Evolutionary conservation across 2,888 invertebrate genomes (phyloP).

Genomic region (Tinea pellionella): DNA sequence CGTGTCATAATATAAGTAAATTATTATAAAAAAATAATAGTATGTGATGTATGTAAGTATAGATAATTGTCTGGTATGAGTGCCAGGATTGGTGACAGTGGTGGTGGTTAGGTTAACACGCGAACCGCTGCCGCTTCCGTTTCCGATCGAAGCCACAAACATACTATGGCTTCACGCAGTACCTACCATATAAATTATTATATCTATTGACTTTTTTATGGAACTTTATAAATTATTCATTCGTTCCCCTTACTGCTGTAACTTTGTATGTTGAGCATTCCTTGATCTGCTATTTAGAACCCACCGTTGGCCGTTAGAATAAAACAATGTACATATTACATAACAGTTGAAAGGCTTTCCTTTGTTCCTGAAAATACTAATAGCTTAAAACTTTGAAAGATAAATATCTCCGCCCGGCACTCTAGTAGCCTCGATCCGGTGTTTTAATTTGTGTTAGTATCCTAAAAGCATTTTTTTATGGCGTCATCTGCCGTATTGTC

Average conservation of each 20-base stretch:
- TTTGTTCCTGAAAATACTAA: not conserved
- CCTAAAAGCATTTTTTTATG: slow-evolving; percentile 6
- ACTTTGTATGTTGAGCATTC: no score
- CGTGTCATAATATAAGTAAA: no score
- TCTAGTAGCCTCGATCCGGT: not conserved
- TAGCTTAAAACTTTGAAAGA: not conserved
- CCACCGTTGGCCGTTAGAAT: no score
- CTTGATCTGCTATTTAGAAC: not conserved
- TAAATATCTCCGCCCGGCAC: not conserved
- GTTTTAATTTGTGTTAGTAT: not conserved
- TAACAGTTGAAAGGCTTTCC: not conserved
- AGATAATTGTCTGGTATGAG: not conserved
- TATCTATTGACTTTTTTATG: no score
- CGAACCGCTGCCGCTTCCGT: slow-evolving; percentile 49
- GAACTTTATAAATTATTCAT: no score
- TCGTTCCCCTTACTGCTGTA: no score
- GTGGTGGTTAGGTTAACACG: slow-evolving; percentile 46
- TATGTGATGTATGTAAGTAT: not conserved
- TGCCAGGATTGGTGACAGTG: slow-evolving; percentile 34
- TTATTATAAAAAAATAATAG: not conserved
- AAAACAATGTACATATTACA: not conserved
- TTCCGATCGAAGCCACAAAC: slow-evolving; percentile 43
- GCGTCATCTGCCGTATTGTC: slow-evolving; percentile 10
- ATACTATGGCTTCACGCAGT: slow-evolving; percentile 30
- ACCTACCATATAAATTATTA: not conserved